A percentile compares a stretch with the other conserved stretches of the same genome.
Conservation (phyloP, 2,888 invertebrate species). For the Drosophila cracens region DNA sequence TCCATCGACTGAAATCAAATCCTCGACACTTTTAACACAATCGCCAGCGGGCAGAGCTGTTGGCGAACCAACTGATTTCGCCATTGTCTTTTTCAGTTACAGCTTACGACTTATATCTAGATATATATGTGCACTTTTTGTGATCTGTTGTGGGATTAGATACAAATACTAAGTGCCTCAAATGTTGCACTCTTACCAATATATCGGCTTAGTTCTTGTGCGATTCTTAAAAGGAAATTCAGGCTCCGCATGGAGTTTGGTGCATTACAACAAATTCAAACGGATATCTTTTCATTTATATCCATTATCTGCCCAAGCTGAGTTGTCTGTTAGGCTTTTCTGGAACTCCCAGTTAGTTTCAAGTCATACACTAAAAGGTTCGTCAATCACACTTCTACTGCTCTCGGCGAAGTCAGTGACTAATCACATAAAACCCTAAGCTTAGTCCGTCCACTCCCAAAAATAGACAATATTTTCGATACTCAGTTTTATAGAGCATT, state of each 20-base stretch:
- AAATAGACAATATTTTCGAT: constrained; percentile 2
- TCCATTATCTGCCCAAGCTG: neutral
- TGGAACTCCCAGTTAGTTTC: neutral
- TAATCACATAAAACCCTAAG: neutral
- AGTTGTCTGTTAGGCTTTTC: neutral
- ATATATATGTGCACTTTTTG: constrained; percentile 4
- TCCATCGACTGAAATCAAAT: neutral
- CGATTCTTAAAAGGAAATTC: neutral
- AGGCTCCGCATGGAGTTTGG: no score
- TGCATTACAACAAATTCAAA: neutral
- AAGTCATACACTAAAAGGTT: constrained; percentile 1
- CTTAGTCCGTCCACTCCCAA: neutral
- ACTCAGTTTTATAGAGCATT: constrained; percentile 41
- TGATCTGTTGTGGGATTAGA: constrained; percentile 7
- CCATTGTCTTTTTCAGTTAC: constrained; percentile 42
- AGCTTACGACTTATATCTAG: neutral
- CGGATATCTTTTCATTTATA: neutral
- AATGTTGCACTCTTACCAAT: neutral
- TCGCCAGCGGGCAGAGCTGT: constrained; percentile 29
- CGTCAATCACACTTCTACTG: constrained; percentile 9
- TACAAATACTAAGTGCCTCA: neutral
- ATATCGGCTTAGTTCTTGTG: neutral
- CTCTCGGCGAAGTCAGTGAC: neutral
- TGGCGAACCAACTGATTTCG: constrained; percentile 37
- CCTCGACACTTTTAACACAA: constrained; percentile 22